These are phyloP conservation scores for Rhagoletis zephyria DNA, from an alignment of 1,140 invertebrate species.

Conservation along the genomic window DNA sequence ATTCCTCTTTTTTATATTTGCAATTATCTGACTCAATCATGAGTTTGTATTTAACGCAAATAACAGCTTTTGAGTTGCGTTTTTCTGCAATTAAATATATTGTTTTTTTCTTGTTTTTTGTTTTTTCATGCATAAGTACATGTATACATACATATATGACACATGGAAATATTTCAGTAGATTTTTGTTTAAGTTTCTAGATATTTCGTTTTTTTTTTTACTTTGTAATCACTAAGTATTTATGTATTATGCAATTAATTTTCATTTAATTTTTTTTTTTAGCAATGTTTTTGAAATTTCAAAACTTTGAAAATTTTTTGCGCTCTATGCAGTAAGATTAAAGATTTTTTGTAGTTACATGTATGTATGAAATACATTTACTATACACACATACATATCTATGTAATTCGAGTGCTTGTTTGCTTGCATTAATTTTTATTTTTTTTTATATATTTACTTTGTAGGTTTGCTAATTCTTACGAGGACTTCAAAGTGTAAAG, in stretches of 20 bases:
- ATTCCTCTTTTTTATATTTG: constrained; percentile 34
- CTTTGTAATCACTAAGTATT: neutral
- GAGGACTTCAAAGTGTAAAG: constrained; percentile 50
- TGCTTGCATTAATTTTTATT: constrained; percentile 19
- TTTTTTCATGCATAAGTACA: neutral
- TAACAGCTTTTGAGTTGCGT: neutral
- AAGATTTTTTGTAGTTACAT: neutral
- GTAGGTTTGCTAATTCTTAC: neutral
- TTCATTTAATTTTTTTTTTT: neutral
- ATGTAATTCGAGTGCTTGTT: constrained; percentile 13
- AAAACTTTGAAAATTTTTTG: too few relatives aligned
- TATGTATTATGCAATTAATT: neutral
- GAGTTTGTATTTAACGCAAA: neutral
- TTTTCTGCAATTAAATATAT: neutral
- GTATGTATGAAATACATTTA: neutral
- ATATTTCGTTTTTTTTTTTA: neutral
- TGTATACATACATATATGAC: neutral
- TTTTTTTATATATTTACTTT: neutral
- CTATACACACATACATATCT: neutral
- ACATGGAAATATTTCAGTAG: constrained; percentile 31
- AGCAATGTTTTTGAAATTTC: neutral
- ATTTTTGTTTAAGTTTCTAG: neutral
- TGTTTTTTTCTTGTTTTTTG: neutral
- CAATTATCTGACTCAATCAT: neutral
- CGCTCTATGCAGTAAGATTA: too few relatives aligned